These are phyloP conservation scores for Leptosomus discolor DNA, from an alignment of 2,113 vertebrate species.

Conservation along the genomic window DNA sequence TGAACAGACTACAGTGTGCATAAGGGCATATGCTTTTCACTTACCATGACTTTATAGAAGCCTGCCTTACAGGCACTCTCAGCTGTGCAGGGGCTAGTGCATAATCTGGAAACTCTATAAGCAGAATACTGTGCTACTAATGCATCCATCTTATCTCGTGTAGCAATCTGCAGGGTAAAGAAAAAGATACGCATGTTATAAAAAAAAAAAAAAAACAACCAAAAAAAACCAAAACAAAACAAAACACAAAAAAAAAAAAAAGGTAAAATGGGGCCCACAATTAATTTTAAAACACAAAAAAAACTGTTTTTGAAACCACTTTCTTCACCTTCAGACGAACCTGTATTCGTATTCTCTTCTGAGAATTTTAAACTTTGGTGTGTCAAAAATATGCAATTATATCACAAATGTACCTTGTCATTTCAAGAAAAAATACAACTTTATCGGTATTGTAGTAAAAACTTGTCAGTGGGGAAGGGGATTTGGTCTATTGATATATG, in stretches of 20 bases:
- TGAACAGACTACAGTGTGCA: conserved; percentile 54
- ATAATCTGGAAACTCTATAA: conserved; percentile 60
- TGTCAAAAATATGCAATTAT: conserved; percentile 81
- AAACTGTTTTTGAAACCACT: conserved; percentile 43
- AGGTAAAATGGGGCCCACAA: conserved; percentile 45
- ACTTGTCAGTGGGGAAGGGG: conserved; percentile 71
- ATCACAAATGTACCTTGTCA: conserved; percentile 71
- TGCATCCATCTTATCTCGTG: conserved; percentile 51
- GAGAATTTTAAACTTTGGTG: conserved; percentile 65
- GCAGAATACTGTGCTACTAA: conserved; percentile 59
- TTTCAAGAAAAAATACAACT: conserved; percentile 58
- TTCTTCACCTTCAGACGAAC: conserved; percentile 55
- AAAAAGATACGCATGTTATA: conserved; percentile 56
- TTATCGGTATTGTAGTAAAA: conserved; percentile 69
- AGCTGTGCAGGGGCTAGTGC: conserved; percentile 61
- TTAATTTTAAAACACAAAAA: conserved; percentile 47
- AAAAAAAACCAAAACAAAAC: background rate
- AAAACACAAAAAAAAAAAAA: background rate
- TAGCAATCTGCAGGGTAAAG: conserved; percentile 65
- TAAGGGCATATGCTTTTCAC: conserved; percentile 20
- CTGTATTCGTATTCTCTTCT: conserved; percentile 53
- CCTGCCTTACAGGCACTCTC: conserved; percentile 66
- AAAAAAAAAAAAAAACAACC: background rate
- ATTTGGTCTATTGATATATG: conserved; percentile 75
- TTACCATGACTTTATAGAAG: conserved; percentile 65